Evolutionary conservation across 2,888 invertebrate species (phyloP).

Genomic region (Noctua fimbriata): DNA sequence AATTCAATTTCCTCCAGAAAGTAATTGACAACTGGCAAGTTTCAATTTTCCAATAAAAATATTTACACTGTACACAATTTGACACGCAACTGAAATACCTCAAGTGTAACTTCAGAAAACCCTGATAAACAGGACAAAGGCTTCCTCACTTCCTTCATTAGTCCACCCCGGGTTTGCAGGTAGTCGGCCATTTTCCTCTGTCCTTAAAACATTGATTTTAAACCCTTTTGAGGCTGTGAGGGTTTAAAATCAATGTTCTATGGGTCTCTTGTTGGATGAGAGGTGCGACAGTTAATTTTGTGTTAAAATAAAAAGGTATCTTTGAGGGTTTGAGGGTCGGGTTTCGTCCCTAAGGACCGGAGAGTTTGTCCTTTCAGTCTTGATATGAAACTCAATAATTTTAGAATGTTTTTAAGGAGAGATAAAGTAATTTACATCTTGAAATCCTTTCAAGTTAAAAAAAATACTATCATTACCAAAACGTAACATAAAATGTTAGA

Average conservation of each 20-base stretch:
- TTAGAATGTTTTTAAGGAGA: neutral
- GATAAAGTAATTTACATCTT: neutral
- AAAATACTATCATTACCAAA: neutral
- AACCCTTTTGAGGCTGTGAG: conserved; percentile 1
- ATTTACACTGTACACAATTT: conserved; percentile 10
- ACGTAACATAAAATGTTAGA: too few relatives aligned
- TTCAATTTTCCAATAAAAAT: neutral
- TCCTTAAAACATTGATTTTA: conserved; percentile 16
- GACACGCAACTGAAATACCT: neutral
- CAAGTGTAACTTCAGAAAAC: neutral
- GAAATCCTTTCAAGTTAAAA: neutral
- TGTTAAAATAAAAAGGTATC: neutral
- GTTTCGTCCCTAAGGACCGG: conserved; percentile 5
- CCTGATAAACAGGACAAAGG: conserved; percentile 33
- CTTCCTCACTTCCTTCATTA: conserved; percentile 31
- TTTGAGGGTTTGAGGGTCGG: neutral
- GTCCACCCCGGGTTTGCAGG: conserved; percentile 14
- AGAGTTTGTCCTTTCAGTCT: neutral
- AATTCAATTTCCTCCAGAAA: conserved; percentile 10
- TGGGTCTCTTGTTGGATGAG: neutral
- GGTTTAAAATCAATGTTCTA: conserved; percentile 34
- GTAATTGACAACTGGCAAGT: conserved; percentile 2
- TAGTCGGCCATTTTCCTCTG: conserved; percentile 20
- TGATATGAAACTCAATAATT: neutral
- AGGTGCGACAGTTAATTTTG: conserved; percentile 22